A percentile compares a stretch with the other conserved stretches of the same genome.
Conservation (phyloP, 92 coral and sea anemone genomes). For the Montipora capitata region DNA sequence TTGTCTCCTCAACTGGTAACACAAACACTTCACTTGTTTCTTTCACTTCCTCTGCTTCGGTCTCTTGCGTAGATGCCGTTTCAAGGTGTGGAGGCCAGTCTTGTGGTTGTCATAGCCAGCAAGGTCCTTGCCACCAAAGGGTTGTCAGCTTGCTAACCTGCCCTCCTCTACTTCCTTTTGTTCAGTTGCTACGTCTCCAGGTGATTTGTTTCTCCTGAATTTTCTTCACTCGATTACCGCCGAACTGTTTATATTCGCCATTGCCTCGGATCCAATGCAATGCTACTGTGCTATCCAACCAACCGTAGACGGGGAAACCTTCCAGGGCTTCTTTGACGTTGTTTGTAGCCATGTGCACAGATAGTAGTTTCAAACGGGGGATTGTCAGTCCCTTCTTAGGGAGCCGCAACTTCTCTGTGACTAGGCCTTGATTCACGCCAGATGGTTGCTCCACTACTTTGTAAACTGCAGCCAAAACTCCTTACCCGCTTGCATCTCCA, state of each 20-base stretch:
- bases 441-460: no score
- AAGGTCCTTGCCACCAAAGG: slow-evolving; percentile 46
- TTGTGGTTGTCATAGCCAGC: no score
- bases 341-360: no score
- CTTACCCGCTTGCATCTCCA: no score
- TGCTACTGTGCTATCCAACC: slow-evolving; percentile 54
- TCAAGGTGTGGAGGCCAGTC: neutral
- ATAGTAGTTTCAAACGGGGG: no score
- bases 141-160: no score
- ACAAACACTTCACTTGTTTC: no score
- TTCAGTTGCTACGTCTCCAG: slow-evolving; percentile 34
- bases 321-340: no score
- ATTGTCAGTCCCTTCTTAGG: no score
- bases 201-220: slow-evolving; percentile 32
- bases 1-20: neutral
- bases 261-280: slow-evolving; percentile 42
- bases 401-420: no score
- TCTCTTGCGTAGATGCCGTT: neutral
- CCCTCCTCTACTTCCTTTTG: slow-evolving; percentile 33
- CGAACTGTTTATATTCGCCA: slow-evolving; percentile 53
- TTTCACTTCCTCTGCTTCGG: neutral
- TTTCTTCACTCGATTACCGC: slow-evolving; percentile 34
- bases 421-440: no score
- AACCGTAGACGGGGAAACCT: slow-evolving; percentile 21
- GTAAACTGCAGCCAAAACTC: no score